Conservation (phyloP, 2,888 invertebrate genomes). For the Cataglyphis altisquamis region DNA sequence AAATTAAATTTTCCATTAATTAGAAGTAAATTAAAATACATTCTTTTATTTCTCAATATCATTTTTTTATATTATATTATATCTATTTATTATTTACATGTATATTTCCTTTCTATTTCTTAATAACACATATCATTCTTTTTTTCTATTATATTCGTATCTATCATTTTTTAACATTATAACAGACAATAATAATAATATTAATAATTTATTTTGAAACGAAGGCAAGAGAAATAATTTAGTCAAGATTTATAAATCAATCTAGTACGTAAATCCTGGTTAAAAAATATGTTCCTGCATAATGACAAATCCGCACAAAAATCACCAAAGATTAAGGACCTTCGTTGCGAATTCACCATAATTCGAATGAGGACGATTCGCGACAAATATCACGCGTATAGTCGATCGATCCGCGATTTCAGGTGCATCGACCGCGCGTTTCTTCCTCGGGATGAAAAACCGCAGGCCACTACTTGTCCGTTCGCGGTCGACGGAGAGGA, state of each 20-base stretch:
- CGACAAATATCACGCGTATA: conserved; percentile 39
- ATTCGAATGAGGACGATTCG: not conserved
- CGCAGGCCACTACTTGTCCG: conserved; percentile 52
- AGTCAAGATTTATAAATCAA: not conserved
- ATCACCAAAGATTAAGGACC: not conserved
- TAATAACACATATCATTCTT: not conserved
- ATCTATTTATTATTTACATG: too few species aligned
- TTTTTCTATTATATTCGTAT: not conserved
- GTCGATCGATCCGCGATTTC: conserved; percentile 47
- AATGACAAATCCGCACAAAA: not conserved
- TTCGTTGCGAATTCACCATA: not conserved
- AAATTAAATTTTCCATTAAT: not conserved
- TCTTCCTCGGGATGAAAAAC: conserved; percentile 65
- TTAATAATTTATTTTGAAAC: not conserved
- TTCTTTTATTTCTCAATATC: too few species aligned
- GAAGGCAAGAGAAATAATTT: not conserved
- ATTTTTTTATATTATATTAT: too few species aligned
- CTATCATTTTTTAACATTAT: not conserved
- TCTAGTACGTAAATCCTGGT: not conserved
- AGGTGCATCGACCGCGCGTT: conserved; percentile 63
- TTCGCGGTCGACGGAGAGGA: conserved; percentile 37
- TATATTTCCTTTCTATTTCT: not conserved
- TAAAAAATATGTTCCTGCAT: not conserved
- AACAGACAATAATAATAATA: not conserved
- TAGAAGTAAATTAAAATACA: not conserved